Conservation (phyloP, 2,113 vertebrate species). For the Cheirogaleus medius region DNA sequence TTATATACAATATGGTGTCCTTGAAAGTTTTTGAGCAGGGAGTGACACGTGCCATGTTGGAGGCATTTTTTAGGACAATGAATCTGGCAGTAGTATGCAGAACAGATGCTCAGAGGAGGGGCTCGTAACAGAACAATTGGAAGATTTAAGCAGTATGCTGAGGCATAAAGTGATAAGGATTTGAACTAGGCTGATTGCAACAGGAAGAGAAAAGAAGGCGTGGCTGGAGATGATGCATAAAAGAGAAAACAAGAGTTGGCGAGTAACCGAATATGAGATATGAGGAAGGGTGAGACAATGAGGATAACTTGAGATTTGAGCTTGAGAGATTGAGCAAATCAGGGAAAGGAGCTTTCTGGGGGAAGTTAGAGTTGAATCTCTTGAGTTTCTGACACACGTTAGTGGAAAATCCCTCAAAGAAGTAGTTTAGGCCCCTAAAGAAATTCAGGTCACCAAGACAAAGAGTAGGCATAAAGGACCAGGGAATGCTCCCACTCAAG, state of each 20-base stretch:
- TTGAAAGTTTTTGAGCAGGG: not conserved
- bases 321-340: not conserved
- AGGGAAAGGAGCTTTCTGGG: not conserved
- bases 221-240: not conserved
- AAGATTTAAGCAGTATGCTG: not conserved
- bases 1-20: not conserved
- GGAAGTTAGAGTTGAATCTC: not conserved
- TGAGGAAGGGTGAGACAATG: not conserved
- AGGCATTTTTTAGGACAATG: slow-evolving; percentile 26
- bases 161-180: not conserved
- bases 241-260: not conserved
- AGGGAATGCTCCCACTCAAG: not conserved
- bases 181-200: not conserved
- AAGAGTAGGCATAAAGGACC: not conserved
- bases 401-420: not conserved
- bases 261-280: not conserved
- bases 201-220: not conserved
- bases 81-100: not conserved
- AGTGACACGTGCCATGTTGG: not conserved
- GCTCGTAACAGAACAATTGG: not conserved
- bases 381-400: not conserved
- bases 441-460: not conserved
- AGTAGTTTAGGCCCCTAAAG: not conserved
- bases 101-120: slow-evolving; percentile 10
- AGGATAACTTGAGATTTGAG: not conserved